phyloP scores from a whole-genome alignment of 2,113 vertebrate genomes.

The Pithys albifrons region DNA sequence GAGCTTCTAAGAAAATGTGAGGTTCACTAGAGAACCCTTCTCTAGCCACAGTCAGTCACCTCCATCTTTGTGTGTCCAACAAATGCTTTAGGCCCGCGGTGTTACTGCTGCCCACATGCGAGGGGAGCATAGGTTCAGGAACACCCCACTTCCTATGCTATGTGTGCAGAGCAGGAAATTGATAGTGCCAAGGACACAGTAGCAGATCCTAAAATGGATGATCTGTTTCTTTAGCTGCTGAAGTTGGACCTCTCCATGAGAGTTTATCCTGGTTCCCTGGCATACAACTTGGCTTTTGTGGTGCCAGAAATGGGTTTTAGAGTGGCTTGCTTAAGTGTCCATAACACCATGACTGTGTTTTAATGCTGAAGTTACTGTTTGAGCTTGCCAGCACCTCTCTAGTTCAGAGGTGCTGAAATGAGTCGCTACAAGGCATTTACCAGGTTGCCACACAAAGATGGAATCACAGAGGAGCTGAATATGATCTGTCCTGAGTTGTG shows the following conservation, averaged over 20 bases:
- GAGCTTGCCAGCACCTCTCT: background rate
- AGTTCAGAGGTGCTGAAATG: background rate
- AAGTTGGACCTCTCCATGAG: background rate
- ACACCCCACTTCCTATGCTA: background rate
- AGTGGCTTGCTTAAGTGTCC: background rate
- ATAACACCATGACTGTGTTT: background rate
- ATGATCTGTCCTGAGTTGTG: background rate
- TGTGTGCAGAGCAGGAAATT: background rate
- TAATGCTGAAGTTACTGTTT: background rate
- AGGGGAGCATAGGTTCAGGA: accelerated
- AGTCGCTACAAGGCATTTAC: background rate
- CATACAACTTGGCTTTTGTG: background rate
- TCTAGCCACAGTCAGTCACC: background rate
- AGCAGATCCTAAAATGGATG: background rate
- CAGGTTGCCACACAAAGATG: background rate
- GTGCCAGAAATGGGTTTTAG: background rate
- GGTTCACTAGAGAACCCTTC: background rate
- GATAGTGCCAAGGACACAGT: background rate
- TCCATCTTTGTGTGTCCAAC: background rate
- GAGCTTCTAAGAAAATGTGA: background rate
- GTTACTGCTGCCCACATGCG: background rate
- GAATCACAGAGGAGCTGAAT: background rate
- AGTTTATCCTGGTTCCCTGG: background rate
- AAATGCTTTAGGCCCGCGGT: background rate
- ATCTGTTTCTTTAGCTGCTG: background rate